These are phyloP conservation scores for Amitus sp. DNA, from an alignment of 2,888 invertebrate genomes.

Conservation along the genomic window DNA sequence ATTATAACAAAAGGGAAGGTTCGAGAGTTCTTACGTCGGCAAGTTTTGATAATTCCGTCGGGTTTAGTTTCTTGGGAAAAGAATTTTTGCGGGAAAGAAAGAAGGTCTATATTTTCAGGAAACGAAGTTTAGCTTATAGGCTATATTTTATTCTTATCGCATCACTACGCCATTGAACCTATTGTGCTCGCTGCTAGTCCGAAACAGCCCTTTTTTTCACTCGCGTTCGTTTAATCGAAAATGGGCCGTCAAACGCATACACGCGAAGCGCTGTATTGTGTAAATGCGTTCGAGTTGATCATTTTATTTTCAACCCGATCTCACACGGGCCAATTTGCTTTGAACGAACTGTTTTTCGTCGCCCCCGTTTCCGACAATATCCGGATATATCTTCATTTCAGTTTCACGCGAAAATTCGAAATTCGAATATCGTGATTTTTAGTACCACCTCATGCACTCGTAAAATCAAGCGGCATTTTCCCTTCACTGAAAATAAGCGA, in stretches of 20 bases:
- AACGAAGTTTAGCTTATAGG: slow-evolving; percentile 32
- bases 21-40: neutral
- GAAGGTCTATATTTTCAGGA: slow-evolving; percentile 13
- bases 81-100: neutral
- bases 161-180: slow-evolving; percentile 29
- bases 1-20: neutral
- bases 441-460: no score
- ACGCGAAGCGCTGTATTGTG: slow-evolving; percentile 30
- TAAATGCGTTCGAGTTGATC: slow-evolving; percentile 28
- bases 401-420: no score
- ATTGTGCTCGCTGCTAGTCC: slow-evolving; percentile 26
- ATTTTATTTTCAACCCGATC: slow-evolving; percentile 41
- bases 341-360: slow-evolving; percentile 10
- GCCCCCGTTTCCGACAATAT: neutral
- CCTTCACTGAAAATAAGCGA: neutral
- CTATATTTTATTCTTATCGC: slow-evolving; percentile 38
- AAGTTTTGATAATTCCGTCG: neutral
- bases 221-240: slow-evolving; percentile 33
- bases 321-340: slow-evolving; percentile 38
- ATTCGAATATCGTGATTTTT: no score
- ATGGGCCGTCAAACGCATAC: slow-evolving; percentile 31
- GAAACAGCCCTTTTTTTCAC: slow-evolving; percentile 24
- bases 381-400: neutral
- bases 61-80: neutral
- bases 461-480: no score